phyloP scores from a whole-genome alignment of 23 tunicate species.

The Phallusia fumigata region DNA sequence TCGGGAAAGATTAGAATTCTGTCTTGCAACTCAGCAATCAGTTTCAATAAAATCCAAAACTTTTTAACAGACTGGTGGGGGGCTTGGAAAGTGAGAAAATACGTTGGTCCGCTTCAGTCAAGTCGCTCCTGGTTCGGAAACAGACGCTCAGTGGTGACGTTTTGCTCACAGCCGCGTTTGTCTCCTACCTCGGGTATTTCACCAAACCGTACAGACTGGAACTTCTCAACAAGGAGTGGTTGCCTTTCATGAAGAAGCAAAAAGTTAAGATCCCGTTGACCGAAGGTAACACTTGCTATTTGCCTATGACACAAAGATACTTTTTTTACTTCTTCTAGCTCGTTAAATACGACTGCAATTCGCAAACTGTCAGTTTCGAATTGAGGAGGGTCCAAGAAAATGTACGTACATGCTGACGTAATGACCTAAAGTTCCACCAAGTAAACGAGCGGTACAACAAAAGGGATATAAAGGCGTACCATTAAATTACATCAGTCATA shows the following conservation, averaged over 20 bases:
- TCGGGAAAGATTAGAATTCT: no score
- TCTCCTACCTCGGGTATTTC: slow-evolving; percentile 87
- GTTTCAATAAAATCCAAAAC: no score
- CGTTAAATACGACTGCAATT: no score
- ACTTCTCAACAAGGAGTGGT: slow-evolving; percentile 63
- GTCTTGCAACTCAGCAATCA: not conserved
- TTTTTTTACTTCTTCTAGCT: no score
- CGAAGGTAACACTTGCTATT: slow-evolving; percentile 30
- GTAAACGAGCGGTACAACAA: no score
- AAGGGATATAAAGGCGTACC: no score
- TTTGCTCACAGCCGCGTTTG: slow-evolving; percentile 82
- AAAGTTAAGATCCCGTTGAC: slow-evolving; percentile 81
- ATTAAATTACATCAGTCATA: no score
- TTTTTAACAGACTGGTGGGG: slow-evolving; percentile 54
- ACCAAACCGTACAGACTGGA: slow-evolving; percentile 72
- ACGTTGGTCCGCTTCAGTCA: slow-evolving; percentile 83
- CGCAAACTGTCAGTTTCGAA: no score
- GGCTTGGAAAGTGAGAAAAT: slow-evolving; percentile 82
- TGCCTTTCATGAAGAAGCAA: slow-evolving; percentile 76
- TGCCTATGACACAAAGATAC: no score
- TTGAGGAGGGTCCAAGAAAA: no score
- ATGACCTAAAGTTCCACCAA: no score
- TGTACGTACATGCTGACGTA: not conserved
- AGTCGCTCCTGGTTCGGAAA: slow-evolving; percentile 53
- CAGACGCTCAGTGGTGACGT: slow-evolving; percentile 87